Evolutionary conservation across 2,113 vertebrate species (phyloP).

Genomic region (Scophthalmus maximus): DNA sequence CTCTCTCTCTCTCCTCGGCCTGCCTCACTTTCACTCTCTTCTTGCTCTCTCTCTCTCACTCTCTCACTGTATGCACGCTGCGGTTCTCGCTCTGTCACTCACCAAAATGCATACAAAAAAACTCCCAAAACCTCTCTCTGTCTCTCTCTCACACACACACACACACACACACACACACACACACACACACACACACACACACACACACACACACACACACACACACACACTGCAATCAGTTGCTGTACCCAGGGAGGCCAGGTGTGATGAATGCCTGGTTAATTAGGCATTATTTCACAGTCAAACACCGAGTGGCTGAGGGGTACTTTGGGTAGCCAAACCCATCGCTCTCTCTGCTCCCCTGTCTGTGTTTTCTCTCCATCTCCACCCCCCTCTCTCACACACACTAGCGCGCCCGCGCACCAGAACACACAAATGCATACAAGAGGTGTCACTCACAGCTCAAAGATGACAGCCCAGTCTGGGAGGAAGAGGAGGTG

Average conservation of each 20-base stretch:
- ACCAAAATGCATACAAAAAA: conserved; percentile 26
- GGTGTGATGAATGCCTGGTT: conserved; percentile 73
- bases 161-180: conserved; percentile 10
- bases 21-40: conserved; percentile 47
- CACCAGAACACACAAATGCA: background rate
- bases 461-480: conserved; percentile 97
- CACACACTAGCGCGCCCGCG: conserved; percentile 2
- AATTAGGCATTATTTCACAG: conserved; percentile 76
- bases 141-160: background rate
- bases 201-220: conserved; percentile 11
- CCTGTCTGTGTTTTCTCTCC: background rate
- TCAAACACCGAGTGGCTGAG: conserved; percentile 50
- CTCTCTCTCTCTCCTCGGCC: conserved; percentile 26
- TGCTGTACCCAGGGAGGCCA: conserved; percentile 34
- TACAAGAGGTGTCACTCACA: conserved; percentile 85
- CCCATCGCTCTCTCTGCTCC: conserved; percentile 17
- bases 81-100: conserved; percentile 20
- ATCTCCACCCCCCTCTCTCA: conserved; percentile 18
- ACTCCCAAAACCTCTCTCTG: background rate
- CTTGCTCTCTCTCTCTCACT: background rate
- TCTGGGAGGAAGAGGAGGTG: conserved; percentile 97
- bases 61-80: conserved; percentile 14
- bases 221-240: conserved; percentile 28
- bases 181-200: conserved; percentile 10
- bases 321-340: conserved; percentile 49